Percentiles rank a stretch among this genome's conserved stretches.
phyloP scores from a whole-genome alignment of 2,797 vertebrate genomes.

The Tokudaia muenninki region DNA sequence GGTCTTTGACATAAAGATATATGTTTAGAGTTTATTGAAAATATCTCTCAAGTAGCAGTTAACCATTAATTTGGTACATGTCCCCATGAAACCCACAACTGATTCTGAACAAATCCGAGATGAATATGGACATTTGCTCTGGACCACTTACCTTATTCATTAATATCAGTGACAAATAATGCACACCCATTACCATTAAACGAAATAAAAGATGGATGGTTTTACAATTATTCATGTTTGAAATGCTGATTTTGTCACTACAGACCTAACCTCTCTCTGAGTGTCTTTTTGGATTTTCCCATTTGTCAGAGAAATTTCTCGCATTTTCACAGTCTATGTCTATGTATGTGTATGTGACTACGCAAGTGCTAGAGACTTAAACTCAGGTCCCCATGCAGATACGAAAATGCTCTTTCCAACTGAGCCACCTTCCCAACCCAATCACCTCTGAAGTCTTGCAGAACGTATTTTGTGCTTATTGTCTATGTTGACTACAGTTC shows the following conservation, averaged over 20 bases:
- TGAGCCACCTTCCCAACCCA: background rate
- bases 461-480: background rate
- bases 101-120: background rate
- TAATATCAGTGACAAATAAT: background rate
- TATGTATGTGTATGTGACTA: background rate
- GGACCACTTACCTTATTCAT: background rate
- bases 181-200: background rate
- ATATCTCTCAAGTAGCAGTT: background rate
- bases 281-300: background rate
- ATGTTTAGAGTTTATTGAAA: background rate
- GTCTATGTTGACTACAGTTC: background rate
- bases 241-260: background rate
- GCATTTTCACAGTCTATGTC: background rate
- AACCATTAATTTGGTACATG: background rate
- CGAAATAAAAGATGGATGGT: background rate
- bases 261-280: background rate
- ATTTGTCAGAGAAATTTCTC: background rate
- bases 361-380: too few species aligned
- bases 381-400: background rate
- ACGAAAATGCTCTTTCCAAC: background rate
- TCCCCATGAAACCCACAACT: background rate
- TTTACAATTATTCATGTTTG: background rate
- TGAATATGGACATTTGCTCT: background rate
- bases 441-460: background rate
- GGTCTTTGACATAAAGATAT: background rate